Percentiles rank a stretch among this genome's conserved stretches.
Conservation (phyloP, 2,888 invertebrate genomes). For the Pimpla rufipes region DNA sequence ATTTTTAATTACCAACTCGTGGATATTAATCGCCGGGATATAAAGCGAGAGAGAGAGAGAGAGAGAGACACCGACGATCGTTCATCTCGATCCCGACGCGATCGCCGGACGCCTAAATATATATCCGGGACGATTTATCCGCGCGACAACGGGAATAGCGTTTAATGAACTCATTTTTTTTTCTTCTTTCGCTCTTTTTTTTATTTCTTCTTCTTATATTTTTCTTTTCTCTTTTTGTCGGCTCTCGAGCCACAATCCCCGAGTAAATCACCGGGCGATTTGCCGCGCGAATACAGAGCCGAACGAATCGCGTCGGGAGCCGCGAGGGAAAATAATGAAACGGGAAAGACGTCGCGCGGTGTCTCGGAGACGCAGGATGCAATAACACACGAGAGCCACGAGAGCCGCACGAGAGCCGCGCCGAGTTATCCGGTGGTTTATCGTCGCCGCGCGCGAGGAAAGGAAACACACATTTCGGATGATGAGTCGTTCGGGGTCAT, state of each 20-base stretch:
- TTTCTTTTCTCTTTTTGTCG: background rate
- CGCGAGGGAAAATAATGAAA: slow-evolving; percentile 48
- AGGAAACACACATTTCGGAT: slow-evolving; percentile 55
- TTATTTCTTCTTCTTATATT: background rate
- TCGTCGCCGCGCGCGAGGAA: slow-evolving; percentile 36
- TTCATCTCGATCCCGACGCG: background rate
- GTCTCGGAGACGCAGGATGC: slow-evolving; percentile 16
- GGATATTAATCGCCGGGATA: slow-evolving; percentile 11
- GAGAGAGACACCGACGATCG: no score
- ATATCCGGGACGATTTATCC: background rate
- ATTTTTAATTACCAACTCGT: slow-evolving; percentile 21
- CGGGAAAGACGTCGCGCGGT: background rate
- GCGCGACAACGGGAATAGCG: background rate
- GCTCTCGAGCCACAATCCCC: background rate
- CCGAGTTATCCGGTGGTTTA: slow-evolving; percentile 45
- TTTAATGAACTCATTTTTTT: slow-evolving; percentile 16
- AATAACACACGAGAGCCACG: slow-evolving; percentile 13
- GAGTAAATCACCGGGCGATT: slow-evolving; percentile 16
- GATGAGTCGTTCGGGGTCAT: slow-evolving; percentile 64
- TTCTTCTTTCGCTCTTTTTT: background rate
- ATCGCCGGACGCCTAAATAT: slow-evolving; percentile 11
- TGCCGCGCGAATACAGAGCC: slow-evolving; percentile 8
- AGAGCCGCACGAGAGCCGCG: background rate
- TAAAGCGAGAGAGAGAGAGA: background rate
- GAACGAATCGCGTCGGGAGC: background rate